Conservation (phyloP, 2,888 invertebrate species). For the Diadromus collaris region DNA sequence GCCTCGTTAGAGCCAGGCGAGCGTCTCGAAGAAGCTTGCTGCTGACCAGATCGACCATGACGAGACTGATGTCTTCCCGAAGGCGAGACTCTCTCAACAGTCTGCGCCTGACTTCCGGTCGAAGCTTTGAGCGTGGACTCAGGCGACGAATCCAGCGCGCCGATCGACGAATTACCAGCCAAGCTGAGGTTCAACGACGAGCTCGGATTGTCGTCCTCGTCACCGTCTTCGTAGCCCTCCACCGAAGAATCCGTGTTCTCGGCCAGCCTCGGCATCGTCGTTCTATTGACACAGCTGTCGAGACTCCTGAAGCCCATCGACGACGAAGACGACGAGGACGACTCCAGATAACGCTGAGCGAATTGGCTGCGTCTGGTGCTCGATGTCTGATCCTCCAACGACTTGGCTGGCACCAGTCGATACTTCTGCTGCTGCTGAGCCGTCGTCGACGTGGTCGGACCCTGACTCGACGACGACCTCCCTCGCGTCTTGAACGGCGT, state of each 20-base stretch:
- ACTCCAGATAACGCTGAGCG: conserved; percentile 81
- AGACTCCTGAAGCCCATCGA: conserved; percentile 85
- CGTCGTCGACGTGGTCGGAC: conserved; percentile 23
- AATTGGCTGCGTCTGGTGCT: conserved; percentile 83
- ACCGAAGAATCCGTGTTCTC: conserved; percentile 83
- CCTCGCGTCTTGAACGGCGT: conserved; percentile 69
- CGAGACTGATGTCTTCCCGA: conserved; percentile 68
- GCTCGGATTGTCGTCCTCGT: conserved; percentile 81
- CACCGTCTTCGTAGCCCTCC: conserved; percentile 82
- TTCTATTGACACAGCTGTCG: conserved; percentile 82
- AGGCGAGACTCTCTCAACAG: conserved; percentile 72
- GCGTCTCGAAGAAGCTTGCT: conserved; percentile 70
- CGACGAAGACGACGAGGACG: conserved; percentile 82
- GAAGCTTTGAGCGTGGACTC: conserved; percentile 70
- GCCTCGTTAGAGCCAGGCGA: conserved; percentile 78
- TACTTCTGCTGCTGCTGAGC: conserved; percentile 64
- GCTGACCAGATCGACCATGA: conserved; percentile 68
- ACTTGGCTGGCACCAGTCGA: conserved; percentile 81
- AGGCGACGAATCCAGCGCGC: conserved; percentile 74
- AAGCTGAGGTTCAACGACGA: conserved; percentile 80
- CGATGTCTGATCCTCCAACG: conserved; percentile 81
- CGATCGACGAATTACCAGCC: conserved; percentile 67
- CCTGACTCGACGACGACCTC: conserved; percentile 61
- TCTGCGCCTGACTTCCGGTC: conserved; percentile 35
- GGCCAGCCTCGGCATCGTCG: conserved; percentile 81